phyloP scores from a whole-genome alignment of 1,140 invertebrate genomes.

The Sarcophaga bullata region DNA sequence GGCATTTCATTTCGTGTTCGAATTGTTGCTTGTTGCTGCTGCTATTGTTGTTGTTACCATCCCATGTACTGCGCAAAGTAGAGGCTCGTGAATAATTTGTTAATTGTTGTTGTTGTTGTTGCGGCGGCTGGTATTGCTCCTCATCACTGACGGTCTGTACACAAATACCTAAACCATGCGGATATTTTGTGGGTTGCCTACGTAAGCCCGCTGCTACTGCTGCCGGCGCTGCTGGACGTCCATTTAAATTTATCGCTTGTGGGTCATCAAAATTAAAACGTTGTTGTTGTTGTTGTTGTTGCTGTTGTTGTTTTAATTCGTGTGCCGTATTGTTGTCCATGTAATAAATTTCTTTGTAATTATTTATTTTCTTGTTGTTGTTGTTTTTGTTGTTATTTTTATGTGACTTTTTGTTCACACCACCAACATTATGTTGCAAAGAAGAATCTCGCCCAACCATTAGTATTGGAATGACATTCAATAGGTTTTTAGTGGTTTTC shows the following conservation, averaged over 20 bases:
- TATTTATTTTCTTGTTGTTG: slow-evolving; percentile 3
- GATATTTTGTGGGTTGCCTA: slow-evolving; percentile 61
- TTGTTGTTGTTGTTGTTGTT: neutral
- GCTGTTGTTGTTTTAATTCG: neutral
- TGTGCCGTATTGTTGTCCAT: neutral
- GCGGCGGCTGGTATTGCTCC: neutral
- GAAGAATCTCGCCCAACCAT: neutral
- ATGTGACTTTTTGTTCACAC: neutral
- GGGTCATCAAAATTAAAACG: slow-evolving; percentile 7
- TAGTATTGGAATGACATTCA: slow-evolving; percentile 15
- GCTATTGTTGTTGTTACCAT: neutral
- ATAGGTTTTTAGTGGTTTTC: slow-evolving; percentile 27
- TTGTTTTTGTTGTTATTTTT: neutral
- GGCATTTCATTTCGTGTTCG: slow-evolving; percentile 31
- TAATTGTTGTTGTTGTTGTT: slow-evolving; percentile 3
- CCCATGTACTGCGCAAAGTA: slow-evolving; percentile 49
- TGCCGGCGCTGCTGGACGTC: slow-evolving; percentile 8
- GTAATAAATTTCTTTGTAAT: slow-evolving; percentile 30
- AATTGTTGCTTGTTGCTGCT: neutral
- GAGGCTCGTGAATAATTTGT: slow-evolving; percentile 54
- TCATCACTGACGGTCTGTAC: slow-evolving; percentile 52
- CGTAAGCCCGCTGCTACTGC: slow-evolving; percentile 46
- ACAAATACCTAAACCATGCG: slow-evolving; percentile 59
- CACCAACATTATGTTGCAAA: neutral
- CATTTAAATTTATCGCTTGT: slow-evolving; percentile 46